Conservation (phyloP, 2,113 vertebrate genomes). For the Fulmarus glacialis region DNA sequence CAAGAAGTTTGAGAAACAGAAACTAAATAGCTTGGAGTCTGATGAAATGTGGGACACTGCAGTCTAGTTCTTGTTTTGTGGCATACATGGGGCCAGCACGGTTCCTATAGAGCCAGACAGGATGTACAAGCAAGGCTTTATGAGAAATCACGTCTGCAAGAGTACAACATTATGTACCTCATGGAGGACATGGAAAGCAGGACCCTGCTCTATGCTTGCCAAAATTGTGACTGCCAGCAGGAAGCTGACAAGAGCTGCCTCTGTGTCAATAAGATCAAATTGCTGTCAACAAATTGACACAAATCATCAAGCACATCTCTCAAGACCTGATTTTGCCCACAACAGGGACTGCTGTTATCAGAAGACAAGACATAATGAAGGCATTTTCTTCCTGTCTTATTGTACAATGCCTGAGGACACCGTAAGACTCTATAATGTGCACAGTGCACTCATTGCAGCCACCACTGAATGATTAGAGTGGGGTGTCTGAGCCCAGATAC, state of each 20-base stretch:
- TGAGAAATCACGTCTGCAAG: background rate
- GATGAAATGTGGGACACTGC: background rate
- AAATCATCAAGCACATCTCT: background rate
- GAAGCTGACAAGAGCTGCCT: background rate
- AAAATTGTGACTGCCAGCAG: background rate
- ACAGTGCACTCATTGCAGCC: background rate
- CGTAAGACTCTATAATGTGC: accelerated
- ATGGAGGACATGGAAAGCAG: background rate
- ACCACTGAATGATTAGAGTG: background rate
- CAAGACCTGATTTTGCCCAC: background rate
- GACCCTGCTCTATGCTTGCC: background rate
- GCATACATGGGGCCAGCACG: background rate
- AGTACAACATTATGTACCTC: background rate
- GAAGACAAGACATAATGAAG: background rate
- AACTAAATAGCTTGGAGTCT: background rate
- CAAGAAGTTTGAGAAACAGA: background rate
- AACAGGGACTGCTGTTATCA: background rate
- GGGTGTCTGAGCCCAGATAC: background rate
- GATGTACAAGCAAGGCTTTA: background rate
- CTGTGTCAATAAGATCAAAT: background rate
- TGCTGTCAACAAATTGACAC: background rate
- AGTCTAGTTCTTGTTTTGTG: background rate
- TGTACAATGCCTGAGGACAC: background rate
- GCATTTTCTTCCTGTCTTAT: background rate
- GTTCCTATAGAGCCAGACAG: background rate